phyloP scores from a whole-genome alignment of 1,140 invertebrate genomes.

The Drosophila rufa region DNA sequence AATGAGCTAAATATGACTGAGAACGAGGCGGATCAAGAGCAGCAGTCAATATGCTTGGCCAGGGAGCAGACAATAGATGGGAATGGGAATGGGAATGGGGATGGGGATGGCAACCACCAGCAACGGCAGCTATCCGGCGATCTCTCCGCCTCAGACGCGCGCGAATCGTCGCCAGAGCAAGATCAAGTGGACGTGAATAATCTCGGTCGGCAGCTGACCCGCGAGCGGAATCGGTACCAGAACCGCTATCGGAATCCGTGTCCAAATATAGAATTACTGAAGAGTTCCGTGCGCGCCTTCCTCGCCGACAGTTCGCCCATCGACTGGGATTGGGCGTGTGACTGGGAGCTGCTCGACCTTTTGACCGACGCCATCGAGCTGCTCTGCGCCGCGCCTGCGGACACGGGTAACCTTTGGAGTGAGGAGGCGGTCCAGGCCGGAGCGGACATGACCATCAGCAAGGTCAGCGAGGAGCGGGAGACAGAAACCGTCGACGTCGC shows the following conservation, averaged over 20 bases:
- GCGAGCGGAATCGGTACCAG: constrained; percentile 44
- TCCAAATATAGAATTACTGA: constrained; percentile 67
- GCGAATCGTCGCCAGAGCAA: constrained; percentile 80
- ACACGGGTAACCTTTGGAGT: constrained; percentile 67
- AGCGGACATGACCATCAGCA: constrained; percentile 69
- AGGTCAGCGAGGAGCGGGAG: constrained; percentile 66
- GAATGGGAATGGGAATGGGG: constrained; percentile 21
- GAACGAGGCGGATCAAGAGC: constrained; percentile 58
- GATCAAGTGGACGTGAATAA: constrained; percentile 61
- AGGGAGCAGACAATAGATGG: constrained; percentile 72
- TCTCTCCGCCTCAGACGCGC: constrained; percentile 80
- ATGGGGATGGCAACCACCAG: constrained; percentile 55
- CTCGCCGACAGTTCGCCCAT: constrained; percentile 35
- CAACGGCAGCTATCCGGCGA: constrained; percentile 24
- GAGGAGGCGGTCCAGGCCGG: constrained; percentile 15
- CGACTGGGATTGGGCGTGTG: constrained; percentile 22
- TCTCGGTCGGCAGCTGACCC: constrained; percentile 31
- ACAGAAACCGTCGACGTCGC: constrained; percentile 63
- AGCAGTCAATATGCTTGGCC: constrained; percentile 75
- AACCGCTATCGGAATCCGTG: constrained; percentile 18
- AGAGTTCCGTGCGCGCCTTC: constrained; percentile 59
- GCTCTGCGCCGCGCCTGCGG: constrained; percentile 34
- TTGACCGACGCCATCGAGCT: constrained; percentile 56
- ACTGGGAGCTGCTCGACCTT: constrained; percentile 65
- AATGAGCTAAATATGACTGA: constrained; percentile 80